Evolutionary conservation across 2,113 vertebrate species (phyloP), one percentile per base, ranked within the genome.

Genomic region (Galbula dea): DNA sequence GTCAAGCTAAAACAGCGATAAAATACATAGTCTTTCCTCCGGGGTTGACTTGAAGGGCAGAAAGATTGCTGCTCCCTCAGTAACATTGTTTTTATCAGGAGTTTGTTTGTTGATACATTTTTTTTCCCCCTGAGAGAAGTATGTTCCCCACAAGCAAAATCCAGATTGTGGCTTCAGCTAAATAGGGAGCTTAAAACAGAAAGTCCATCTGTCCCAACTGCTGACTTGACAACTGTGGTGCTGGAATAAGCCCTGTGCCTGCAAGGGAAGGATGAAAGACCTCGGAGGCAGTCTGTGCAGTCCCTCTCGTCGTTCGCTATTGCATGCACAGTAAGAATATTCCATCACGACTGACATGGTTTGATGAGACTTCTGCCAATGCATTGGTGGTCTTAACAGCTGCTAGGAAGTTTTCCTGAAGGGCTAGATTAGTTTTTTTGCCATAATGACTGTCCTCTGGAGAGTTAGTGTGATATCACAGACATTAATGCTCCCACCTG

Each of bases 231-330:
- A 75, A 29, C 20, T n/a, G 79, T 13, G 68, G 10, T 58, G 59
- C 73, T 51, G 80, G 68, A 52, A 59, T 43, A 32, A 48, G 68
- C 79, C 8, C 1, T 5, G 74, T 22, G 67, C 81, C 51, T 14
- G 0, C 22, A 55, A 32, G 24, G 80, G 63, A 32, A 46, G 24
- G 83, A 12, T 4, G 30, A 5, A 6, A 20, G 71, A 36, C 20
- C 13, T 3, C 2, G 71, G 68, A 49, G 49, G 65, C 51, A 2
- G 5, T 1, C 1, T 7, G 6, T 21, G 8, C 11, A 0, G 0
- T 15, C 23, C 24, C 29, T 3, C 1, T 36, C 2, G 0, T 46
- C 3, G 37, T 8, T 71, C 32, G 0, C 12, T 1, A 0, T 1
- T 6, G 49, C 10, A 1, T 10, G 49, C 32, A 4, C 51, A 52